Evolutionary conservation across 2,797 vertebrate genomes (phyloP), one percentile per base, ranked within the genome.

Genomic region (Micropoecilia bifurca): DNA sequence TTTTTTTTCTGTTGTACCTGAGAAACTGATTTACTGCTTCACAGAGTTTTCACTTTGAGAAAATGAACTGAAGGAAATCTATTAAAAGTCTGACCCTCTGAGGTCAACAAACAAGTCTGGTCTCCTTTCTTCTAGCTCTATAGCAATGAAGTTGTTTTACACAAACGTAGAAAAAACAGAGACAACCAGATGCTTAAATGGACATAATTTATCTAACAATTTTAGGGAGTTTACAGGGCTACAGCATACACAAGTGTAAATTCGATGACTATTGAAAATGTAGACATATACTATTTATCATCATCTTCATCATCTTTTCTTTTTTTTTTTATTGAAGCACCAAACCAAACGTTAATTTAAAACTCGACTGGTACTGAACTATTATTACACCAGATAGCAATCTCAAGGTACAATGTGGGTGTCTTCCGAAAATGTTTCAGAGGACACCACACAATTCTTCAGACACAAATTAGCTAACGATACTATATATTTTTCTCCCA

Each of bases 11-110:
- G 88, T 85, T 85, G 87, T 83, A 77, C 69, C 87, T 25, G 16
- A 84, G 83, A 81, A 91, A 88, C 88, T 88, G 75, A 91, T 93
- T 90, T 87, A 90, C 87, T 91, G 85, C 87, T 91, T 88, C 86
- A 90, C 36, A 88, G 88, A 90, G 75, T 87, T 88, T 79, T 86
- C 83, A 88, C 84, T 89, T 86, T 87, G 87, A 80, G 84, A 91
- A 90, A 91, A 89, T 86, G 81, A 80, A 91, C 77, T 72, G 55
- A 85, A 73, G 77, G 75, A 88, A 94, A 92, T 91, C 89, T 83
- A 92, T 91, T 89, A 72, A 1, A 47, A 87, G 83, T 86, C 68
- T 90, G 89, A 92, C 92, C 90, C 79, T 74, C 39, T 50, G 69
- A 87, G 86, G 90, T 87, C 85, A 80, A 86, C 80, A 73, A 79